Base-by-base conservation (phyloP, 2,888 invertebrate species). In the Neria commutata region DNA sequence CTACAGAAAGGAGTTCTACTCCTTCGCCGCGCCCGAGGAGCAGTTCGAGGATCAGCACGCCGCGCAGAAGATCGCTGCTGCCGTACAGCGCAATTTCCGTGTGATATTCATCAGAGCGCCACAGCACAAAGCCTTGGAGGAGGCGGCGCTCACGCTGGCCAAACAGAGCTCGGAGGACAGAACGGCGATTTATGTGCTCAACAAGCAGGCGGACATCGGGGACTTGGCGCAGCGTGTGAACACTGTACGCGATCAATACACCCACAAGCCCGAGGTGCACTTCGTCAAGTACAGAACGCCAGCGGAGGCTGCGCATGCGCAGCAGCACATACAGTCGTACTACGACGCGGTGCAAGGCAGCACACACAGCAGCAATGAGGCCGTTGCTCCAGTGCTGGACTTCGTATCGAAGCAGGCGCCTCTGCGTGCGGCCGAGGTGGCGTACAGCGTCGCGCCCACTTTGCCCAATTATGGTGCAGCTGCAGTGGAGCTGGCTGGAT, bases 181-280 rank as follows among this genome's bases (percentile, higher is more conserved):
- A 54, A 80, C 80, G 0, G 76, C 77, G 25, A 78, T 80, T 33
- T 80, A 77, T 57, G 79, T 80, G 21, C 67, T 80, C 10, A 73
- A 71, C 60, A 79, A 80, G 62, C 77, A 79, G 57, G 65, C 72
- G 47, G 76, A 78, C 29, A 67, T 69, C 16, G 63, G 68, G 46
- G 68, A 75, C 58, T 58, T 77, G 63, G 73, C 74, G 66, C 70
- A 65, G 61, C 68, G 72, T 66, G 47, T 76, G 6, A 67, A 56
- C 52, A 53, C 54, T 33, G 3, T 69, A 10, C 66, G 67, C 37
- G 16, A 56, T 8, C 67, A 70, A 1, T 63, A 66, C 25, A 70
- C 69, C 53, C 67, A 68, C 54, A 71, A 69, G 60, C 73, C 73
- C 1, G 65, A 68, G 62, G 74, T 74, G 49, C 73, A 75, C 56